Evolutionary conservation across 2,888 invertebrate species (phyloP).

Genomic region (Noctua fimbriata): DNA sequence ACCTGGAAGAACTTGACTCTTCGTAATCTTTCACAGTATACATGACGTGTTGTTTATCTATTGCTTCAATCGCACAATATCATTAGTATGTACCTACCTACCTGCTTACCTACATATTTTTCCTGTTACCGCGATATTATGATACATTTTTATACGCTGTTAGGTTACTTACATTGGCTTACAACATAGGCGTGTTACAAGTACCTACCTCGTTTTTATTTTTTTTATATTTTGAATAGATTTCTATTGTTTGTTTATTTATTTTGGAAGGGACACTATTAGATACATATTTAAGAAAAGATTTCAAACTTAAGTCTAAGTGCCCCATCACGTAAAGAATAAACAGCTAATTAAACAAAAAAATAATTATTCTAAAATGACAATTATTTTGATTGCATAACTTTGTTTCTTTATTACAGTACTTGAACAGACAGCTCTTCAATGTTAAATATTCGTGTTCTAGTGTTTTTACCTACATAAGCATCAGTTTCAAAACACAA

Average conservation of each 20-base stretch:
- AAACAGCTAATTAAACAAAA: no score
- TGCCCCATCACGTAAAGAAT: background rate
- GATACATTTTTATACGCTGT: background rate
- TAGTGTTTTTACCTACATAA: background rate
- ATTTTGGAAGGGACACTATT: background rate
- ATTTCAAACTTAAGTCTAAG: background rate
- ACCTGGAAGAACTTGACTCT: background rate
- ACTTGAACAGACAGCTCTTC: background rate
- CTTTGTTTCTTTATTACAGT: background rate
- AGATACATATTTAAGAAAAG: background rate
- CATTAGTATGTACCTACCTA: background rate
- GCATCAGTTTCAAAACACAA: background rate
- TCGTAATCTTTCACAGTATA: background rate
- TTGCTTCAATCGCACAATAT: background rate
- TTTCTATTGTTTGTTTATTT: background rate
- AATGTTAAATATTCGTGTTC: no score
- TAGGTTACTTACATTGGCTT: background rate
- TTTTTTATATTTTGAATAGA: background rate
- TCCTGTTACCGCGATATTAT: background rate
- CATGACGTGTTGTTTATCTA: slow-evolving; percentile 2
- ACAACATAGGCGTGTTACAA: background rate
- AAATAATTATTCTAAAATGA: background rate
- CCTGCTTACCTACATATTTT: background rate
- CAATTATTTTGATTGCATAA: background rate
- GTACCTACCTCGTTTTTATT: background rate